A percentile compares a stretch with the other conserved stretches of the same genome.
These are phyloP conservation scores for Hippocampus comes DNA, from an alignment of 2,113 vertebrate genomes.

Conservation along the genomic window DNA sequence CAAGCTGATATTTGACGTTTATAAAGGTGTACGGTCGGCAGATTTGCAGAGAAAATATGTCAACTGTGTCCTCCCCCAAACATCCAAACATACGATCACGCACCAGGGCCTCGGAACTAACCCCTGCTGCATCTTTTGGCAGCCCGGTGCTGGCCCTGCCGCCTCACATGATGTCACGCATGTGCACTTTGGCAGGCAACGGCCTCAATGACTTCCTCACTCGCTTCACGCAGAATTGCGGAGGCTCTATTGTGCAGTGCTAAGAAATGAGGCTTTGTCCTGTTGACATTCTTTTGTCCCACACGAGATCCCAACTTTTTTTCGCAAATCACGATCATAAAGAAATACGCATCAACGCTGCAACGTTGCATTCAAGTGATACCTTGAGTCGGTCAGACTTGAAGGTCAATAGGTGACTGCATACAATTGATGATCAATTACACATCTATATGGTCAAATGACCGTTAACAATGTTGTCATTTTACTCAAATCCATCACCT, in stretches of 20 bases:
- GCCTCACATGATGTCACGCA: slow-evolving; percentile 43
- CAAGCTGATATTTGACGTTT: not conserved
- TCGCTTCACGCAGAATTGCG: not conserved
- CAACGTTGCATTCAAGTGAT: no score
- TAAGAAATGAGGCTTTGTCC: slow-evolving; percentile 41
- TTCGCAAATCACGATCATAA: not conserved
- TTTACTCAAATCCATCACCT: no score
- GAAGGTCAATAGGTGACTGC: no score
- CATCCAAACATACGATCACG: slow-evolving; percentile 14
- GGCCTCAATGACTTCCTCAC: slow-evolving; percentile 4
- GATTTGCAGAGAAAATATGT: not conserved
- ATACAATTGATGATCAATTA: no score
- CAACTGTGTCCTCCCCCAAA: not conserved
- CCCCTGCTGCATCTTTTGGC: slow-evolving; percentile 47
- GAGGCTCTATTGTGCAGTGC: slow-evolving; percentile 20
- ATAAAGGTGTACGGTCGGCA: not conserved
- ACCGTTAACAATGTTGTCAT: no score
- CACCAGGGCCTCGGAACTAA: slow-evolving; percentile 29
- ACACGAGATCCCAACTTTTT: slow-evolving; percentile 21
- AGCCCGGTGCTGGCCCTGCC: slow-evolving; percentile 4
- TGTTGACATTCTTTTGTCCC: slow-evolving; percentile 40
- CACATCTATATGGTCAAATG: no score
- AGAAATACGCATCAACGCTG: not conserved
- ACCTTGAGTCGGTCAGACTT: no score
- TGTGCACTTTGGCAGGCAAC: slow-evolving; percentile 5